Evolutionary conservation across 2,113 vertebrate species (phyloP).

Genomic region (Chascanopsetta lugubris): DNA sequence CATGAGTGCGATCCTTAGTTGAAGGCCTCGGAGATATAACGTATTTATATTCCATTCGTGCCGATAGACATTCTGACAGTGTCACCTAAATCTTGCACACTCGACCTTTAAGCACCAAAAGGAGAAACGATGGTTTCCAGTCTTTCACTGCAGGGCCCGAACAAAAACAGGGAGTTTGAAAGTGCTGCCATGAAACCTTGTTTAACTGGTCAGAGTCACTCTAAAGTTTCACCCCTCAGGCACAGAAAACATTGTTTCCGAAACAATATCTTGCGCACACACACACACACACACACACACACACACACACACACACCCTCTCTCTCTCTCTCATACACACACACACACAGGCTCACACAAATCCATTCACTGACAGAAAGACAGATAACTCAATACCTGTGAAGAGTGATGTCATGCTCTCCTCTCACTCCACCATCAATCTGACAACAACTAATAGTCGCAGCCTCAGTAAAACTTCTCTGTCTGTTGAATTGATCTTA

Average conservation of each 20-base stretch:
- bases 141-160: not conserved
- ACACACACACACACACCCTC: not conserved
- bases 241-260: constrained; percentile 19
- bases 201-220: constrained; percentile 19
- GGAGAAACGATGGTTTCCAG: too few species aligned
- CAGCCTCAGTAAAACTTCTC: constrained; percentile 2
- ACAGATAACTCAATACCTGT: constrained; percentile 24
- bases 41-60: too few species aligned
- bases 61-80: too few species aligned
- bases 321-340: too few species aligned
- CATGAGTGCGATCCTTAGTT: too few species aligned
- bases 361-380: constrained; percentile 6
- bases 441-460: constrained; percentile 11
- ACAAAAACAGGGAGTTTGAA: constrained; percentile 19
- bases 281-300: constrained; percentile 4
- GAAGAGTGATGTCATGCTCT: constrained; percentile 13
- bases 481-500: constrained; percentile 1
- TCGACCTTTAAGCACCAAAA: too few species aligned
- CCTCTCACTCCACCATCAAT: constrained; percentile 11
- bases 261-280: constrained; percentile 8
- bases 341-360: not conserved
- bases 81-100: too few species aligned
- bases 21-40: too few species aligned
- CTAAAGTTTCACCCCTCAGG: constrained; percentile 25
- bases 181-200: constrained; percentile 7